Evolutionary conservation across 2,797 vertebrate genomes (phyloP), one percentile per base, ranked within the genome.

Genomic region (Acanthopagrus latus): DNA sequence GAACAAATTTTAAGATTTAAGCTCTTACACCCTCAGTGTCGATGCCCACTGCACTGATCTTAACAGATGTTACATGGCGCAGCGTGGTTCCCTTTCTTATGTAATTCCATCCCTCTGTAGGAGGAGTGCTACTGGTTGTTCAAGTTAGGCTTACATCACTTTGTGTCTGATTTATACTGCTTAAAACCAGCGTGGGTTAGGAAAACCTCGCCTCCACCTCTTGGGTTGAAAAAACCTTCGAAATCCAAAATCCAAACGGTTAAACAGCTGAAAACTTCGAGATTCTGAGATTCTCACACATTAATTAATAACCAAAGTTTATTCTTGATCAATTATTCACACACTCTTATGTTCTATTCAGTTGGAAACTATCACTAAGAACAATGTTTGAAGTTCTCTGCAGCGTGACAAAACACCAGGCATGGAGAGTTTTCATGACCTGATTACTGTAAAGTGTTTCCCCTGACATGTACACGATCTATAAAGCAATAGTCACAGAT

Each of bases 51-150:
- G 47, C 47, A 12, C 21, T 62, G 44, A 44, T 71, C 63, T 51
- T 51, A 21, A 27, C 3, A 11, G 8, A 48, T 65, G 4, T 57
- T 57, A 57, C 59, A 46, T 20, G 43, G 29, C 16, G 1, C 41
- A 68, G 64, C 47, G 56, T 33, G 21, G 55, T 67, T 80, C 21
- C 18, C 33, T 57, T 48, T 63, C 20, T 75, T 69, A 66, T 56
- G 51, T 74, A 69, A 81, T 43, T 43, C 58, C 47, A 56, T 64
- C 52, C 29, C 23, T 57, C 50, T 64, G 50, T 65, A 13, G 50
- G 23, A 23, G n/a, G 6, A 63, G 50, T 21, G 16, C 50, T 73
- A 17, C 33, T 51, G n/a, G 41, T 58, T 58, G 64, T 64, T 69
- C 25, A 64, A 56, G 12, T 60, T 41, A 54, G 50, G 43, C 56